Conservation (phyloP, 2,113 vertebrate species). For the Urocitellus parryii region DNA sequence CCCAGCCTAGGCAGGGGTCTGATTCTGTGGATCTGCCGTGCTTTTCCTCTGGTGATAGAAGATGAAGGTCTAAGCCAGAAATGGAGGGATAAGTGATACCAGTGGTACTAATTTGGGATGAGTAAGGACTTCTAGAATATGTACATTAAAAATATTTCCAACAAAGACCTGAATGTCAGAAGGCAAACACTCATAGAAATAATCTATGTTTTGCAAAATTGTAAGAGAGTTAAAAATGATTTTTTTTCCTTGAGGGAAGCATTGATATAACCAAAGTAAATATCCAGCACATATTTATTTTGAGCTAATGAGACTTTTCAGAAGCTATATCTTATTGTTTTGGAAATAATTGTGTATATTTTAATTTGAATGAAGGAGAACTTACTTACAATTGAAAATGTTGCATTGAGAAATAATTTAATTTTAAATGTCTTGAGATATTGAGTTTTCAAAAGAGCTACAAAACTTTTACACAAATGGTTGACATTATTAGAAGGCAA, state of each 20-base stretch:
- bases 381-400: background rate
- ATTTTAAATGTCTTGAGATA: background rate
- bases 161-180: background rate
- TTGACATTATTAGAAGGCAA: background rate
- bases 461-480: background rate
- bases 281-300: background rate
- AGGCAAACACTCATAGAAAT: background rate
- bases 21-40: background rate
- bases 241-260: background rate
- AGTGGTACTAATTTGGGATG: background rate
- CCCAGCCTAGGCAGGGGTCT: background rate
- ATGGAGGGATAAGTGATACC: background rate
- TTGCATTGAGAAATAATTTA: background rate
- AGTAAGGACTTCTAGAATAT: background rate
- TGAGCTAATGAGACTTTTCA: background rate
- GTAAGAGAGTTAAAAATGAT: background rate
- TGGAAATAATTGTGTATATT: background rate
- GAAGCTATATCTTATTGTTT: background rate
- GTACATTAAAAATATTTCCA: background rate
- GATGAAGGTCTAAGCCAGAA: background rate
- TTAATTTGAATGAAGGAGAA: background rate
- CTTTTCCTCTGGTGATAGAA: background rate
- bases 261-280: background rate
- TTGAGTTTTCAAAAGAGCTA: background rate
- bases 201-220: conserved; percentile 7